Evolutionary conservation across 2,113 vertebrate genomes (phyloP).

Genomic region (Megaceryle maxima): DNA sequence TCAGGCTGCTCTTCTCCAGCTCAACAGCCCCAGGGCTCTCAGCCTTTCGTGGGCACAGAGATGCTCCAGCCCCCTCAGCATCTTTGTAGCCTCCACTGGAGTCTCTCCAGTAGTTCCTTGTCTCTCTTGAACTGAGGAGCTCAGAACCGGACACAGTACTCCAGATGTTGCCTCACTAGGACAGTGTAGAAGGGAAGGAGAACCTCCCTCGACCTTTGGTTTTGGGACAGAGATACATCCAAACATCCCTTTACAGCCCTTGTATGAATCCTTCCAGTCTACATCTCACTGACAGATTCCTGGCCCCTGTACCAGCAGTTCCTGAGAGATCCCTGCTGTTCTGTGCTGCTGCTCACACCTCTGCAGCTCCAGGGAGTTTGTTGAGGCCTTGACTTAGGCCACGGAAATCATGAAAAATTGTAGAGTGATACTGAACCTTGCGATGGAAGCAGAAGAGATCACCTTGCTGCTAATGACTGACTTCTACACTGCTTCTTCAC

Average conservation of each 20-base stretch:
- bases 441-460: not conserved
- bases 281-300: not conserved
- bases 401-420: not conserved
- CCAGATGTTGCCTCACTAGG: too few species aligned
- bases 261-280: not conserved
- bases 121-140: not conserved
- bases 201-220: not conserved
- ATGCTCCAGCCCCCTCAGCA: too few species aligned
- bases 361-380: not conserved
- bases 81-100: too few species aligned
- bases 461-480: not conserved
- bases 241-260: not conserved
- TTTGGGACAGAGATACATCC: not conserved
- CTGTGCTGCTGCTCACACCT: not conserved
- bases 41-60: too few species aligned
- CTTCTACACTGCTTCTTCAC: rapidly evolving
- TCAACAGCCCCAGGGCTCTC: too few species aligned
- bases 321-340: not conserved
- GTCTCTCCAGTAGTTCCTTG: too few species aligned
- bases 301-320: not conserved
- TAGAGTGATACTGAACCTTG: not conserved
- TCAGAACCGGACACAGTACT: not conserved
- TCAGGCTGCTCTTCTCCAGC: too few species aligned
- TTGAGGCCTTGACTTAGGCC: too few species aligned
- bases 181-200: too few species aligned